Evolutionary conservation across 2,888 invertebrate genomes (phyloP).

Genomic region (Gymnoscelis rufifasciata): DNA sequence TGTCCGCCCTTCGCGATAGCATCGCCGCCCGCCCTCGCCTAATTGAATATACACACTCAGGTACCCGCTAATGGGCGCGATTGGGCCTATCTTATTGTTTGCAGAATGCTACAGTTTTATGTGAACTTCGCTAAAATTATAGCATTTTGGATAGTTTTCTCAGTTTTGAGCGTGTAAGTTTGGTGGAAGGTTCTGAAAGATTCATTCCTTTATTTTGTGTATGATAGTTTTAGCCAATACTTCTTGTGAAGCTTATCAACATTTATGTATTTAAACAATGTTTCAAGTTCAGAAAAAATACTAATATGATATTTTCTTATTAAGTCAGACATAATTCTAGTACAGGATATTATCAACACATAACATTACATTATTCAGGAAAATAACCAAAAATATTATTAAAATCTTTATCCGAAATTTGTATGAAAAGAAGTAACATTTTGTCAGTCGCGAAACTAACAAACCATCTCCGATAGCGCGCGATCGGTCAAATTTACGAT

Average conservation of each 20-base stretch:
- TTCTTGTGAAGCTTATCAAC: too few species aligned
- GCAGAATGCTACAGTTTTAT: background rate
- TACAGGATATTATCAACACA: too few species aligned
- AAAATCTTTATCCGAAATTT: slow-evolving; percentile 8
- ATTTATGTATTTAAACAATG: too few species aligned
- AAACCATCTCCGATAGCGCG: slow-evolving; percentile 34
- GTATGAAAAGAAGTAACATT: slow-evolving; percentile 22
- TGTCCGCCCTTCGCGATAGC: slow-evolving; percentile 39
- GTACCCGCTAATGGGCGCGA: slow-evolving; percentile 34
- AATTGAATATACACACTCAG: slow-evolving; percentile 31
- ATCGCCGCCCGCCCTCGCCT: slow-evolving; percentile 44
- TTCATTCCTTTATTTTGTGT: too few species aligned
- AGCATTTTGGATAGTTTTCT: too few species aligned
- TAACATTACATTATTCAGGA: too few species aligned
- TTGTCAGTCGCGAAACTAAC: slow-evolving; percentile 29
- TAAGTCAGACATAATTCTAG: too few species aligned
- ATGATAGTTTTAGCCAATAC: too few species aligned
- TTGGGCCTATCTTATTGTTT: slow-evolving; percentile 22
- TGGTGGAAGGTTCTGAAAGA: too few species aligned
- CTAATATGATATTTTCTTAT: too few species aligned
- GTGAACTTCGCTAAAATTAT: too few species aligned
- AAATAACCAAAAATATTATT: slow-evolving; percentile 1
- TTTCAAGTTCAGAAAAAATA: too few species aligned
- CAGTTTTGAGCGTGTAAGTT: slow-evolving; percentile 3
- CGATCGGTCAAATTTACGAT: slow-evolving; percentile 48